phyloP scores from a whole-genome alignment of 2,113 vertebrate species.

The Dromas ardeola region DNA sequence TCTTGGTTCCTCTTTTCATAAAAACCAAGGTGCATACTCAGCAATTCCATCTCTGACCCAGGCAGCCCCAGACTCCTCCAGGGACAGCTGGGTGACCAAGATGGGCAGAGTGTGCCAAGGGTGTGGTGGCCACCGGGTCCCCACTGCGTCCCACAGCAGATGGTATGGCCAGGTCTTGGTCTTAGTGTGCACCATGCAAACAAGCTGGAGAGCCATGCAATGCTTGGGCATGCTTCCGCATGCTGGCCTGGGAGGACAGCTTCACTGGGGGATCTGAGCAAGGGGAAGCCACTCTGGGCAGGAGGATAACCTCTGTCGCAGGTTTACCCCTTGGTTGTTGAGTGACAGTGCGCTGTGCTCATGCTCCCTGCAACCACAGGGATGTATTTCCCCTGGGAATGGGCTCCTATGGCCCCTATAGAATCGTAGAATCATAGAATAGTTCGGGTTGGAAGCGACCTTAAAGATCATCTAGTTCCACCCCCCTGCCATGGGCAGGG shows the following conservation, averaged over 20 bases:
- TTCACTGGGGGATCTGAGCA: neutral
- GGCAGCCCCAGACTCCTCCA: neutral
- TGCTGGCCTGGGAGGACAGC: neutral
- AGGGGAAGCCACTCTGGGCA: neutral
- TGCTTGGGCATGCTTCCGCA: accelerated
- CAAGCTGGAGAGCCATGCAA: neutral
- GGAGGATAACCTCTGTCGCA: neutral
- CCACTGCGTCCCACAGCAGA: accelerated
- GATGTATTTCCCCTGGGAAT: neutral
- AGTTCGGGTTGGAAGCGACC: no score
- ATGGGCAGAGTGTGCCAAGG: neutral
- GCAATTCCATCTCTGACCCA: neutral
- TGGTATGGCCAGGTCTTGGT: accelerated
- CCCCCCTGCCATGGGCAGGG: no score
- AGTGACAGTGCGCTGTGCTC: accelerated
- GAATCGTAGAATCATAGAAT: no score
- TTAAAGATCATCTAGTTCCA: no score
- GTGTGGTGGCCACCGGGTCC: neutral
- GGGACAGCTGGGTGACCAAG: neutral
- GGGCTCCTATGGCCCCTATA: accelerated
- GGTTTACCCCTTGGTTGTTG: neutral
- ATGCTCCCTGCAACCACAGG: accelerated
- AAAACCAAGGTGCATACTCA: neutral
- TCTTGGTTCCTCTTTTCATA: constrained; percentile 24
- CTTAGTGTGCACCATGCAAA: neutral